Conservation (phyloP, 2,888 invertebrate species). For the Leucozona laternaria region DNA sequence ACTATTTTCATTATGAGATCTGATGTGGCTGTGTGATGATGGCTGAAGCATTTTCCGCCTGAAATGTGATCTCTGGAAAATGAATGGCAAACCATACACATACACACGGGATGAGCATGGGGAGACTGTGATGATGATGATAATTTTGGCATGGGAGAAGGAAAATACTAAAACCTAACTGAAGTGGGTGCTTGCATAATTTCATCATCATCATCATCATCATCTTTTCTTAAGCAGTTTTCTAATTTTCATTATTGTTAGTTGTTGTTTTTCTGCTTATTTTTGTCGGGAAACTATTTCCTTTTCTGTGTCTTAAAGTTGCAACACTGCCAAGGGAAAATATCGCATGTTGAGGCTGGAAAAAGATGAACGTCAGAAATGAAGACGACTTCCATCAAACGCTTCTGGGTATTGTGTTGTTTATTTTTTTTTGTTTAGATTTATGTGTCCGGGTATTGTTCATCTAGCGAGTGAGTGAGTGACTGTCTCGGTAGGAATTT, state of each 20-base stretch:
- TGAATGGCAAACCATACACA: constrained; percentile 41
- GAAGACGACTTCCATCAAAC: constrained; percentile 44
- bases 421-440: constrained; percentile 44
- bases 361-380: constrained; percentile 31
- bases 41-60: constrained; percentile 62
- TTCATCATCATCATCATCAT: constrained; percentile 38
- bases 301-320: constrained; percentile 36
- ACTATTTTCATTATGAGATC: constrained; percentile 37
- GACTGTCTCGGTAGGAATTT: constrained; percentile 45
- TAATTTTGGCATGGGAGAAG: constrained; percentile 49
- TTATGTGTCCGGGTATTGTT: constrained; percentile 72
- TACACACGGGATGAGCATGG: constrained; percentile 10
- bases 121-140: constrained; percentile 9
- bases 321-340: constrained; percentile 30
- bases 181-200: constrained; percentile 71
- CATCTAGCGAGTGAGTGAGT: constrained; percentile 6
- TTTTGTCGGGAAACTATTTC: constrained; percentile 52
- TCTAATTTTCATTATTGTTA: constrained; percentile 56
- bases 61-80: constrained; percentile 72
- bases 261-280: constrained; percentile 2
- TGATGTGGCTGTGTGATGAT: constrained; percentile 25
- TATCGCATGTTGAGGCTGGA: constrained; percentile 24
- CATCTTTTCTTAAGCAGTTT: constrained; percentile 55
- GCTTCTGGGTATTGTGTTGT: constrained; percentile 67
- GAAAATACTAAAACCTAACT: constrained; percentile 45